Evolutionary conservation across 2,888 invertebrate species (phyloP).

Genomic region (Choreutis nemorana): DNA sequence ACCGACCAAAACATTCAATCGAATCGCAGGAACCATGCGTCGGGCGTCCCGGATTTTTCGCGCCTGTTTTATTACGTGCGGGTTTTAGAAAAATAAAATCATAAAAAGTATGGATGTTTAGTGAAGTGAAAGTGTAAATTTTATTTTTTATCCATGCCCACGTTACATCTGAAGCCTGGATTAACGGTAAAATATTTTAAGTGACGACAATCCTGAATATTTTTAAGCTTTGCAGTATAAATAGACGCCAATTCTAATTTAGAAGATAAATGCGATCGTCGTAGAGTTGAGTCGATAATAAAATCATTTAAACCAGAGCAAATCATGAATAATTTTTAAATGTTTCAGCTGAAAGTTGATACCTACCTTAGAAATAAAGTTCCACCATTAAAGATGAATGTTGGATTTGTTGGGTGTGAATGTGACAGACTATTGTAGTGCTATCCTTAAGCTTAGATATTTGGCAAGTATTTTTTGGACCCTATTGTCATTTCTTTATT

Average conservation of each 20-base stretch:
- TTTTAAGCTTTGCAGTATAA: slow-evolving; percentile 28
- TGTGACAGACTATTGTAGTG: too few relatives aligned
- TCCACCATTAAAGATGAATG: too few relatives aligned
- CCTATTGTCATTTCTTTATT: too few relatives aligned
- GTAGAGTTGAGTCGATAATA: too few relatives aligned
- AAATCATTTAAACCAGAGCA: too few relatives aligned
- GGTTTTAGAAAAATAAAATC: slow-evolving; percentile 18
- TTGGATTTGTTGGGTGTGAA: too few relatives aligned
- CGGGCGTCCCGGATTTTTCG: slow-evolving; percentile 39
- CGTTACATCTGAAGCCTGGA: slow-evolving; percentile 58
- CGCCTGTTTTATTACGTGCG: slow-evolving; percentile 35
- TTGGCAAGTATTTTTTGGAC: too few relatives aligned
- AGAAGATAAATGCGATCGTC: too few relatives aligned
- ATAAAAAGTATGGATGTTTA: slow-evolving; percentile 26
- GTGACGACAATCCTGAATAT: slow-evolving; percentile 16
- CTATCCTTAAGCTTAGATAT: too few relatives aligned
- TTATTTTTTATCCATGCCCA: slow-evolving; percentile 42
- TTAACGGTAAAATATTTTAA: slow-evolving; percentile 45
- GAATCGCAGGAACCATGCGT: slow-evolving; percentile 29
- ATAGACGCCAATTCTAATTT: slow-evolving; percentile 22
- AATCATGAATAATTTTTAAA: too few relatives aligned
- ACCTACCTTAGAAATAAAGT: too few relatives aligned
- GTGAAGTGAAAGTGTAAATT: slow-evolving; percentile 28
- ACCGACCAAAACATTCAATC: slow-evolving; percentile 51
- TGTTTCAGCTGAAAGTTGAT: too few relatives aligned